Conservation (phyloP, 2,797 vertebrate species). For the Pangasius sanitwongsei region DNA sequence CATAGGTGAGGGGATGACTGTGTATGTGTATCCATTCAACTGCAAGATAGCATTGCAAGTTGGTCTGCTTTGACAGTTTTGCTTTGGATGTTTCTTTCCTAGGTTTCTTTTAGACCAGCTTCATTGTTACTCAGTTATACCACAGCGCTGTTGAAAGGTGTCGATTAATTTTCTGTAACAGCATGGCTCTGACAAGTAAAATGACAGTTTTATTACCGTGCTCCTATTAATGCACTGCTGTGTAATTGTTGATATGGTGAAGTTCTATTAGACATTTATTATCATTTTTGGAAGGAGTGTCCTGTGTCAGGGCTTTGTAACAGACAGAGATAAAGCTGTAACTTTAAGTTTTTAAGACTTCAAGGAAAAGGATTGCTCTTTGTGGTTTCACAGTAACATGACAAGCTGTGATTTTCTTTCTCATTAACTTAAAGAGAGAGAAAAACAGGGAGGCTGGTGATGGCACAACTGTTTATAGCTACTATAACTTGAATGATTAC, state of each 20-base stretch:
- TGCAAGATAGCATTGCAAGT: not conserved
- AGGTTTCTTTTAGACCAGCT: not conserved
- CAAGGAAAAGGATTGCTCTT: not conserved
- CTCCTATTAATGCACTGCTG: not conserved
- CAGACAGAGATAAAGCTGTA: not conserved
- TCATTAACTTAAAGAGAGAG: not conserved
- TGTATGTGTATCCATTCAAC: not conserved
- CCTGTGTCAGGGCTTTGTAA: not conserved
- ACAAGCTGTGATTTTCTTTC: not conserved
- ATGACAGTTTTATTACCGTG: not conserved
- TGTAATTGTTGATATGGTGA: not conserved
- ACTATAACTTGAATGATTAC: not conserved
- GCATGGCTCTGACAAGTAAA: too few species aligned
- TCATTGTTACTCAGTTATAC: not conserved
- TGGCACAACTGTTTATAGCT: not conserved
- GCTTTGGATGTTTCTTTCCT: not conserved
- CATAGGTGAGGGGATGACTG: slow-evolving; percentile 81
- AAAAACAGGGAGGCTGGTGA: not conserved
- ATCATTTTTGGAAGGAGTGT: not conserved
- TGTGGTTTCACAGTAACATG: not conserved
- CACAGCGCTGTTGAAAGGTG: not conserved
- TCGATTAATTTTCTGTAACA: not conserved
- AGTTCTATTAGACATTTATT: not conserved
- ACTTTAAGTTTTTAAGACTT: not conserved
- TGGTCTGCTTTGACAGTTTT: not conserved